Conservation (phyloP, 2,888 invertebrate genomes). For the Hyalella azteca region DNA sequence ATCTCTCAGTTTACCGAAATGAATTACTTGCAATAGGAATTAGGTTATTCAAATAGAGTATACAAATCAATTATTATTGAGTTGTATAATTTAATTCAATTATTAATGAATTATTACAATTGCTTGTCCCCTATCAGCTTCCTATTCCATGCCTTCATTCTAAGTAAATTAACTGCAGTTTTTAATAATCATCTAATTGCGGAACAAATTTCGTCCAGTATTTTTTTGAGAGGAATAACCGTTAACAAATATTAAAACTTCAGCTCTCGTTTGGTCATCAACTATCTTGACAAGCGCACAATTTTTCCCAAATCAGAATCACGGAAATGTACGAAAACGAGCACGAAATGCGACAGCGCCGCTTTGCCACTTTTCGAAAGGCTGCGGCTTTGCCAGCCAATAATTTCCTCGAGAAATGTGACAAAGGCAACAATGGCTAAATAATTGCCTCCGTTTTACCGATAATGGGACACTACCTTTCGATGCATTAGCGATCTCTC, state of each 20-base stretch:
- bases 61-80: no score
- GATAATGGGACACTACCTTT: slow-evolving; percentile 30
- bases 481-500: slow-evolving; percentile 22
- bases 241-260: no score
- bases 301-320: background rate
- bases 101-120: no score
- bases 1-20: no score
- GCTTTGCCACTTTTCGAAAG: background rate
- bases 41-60: no score
- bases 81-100: no score
- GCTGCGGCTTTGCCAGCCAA: slow-evolving; percentile 22
- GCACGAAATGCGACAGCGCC: slow-evolving; percentile 3
- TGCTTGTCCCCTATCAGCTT: no score
- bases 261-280: background rate
- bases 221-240: no score
- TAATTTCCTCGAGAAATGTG: slow-evolving; percentile 24
- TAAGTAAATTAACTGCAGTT: no score
- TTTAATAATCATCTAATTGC: background rate
- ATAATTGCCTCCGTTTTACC: slow-evolving; percentile 36
- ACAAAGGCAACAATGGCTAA: slow-evolving; percentile 37
- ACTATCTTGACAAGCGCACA: background rate
- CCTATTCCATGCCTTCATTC: no score
- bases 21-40: no score
- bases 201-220: background rate
- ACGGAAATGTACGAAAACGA: no score